These are phyloP conservation scores for Petrocephalus schoutedeni DNA, from an alignment of 2,797 vertebrate genomes.

Conservation along the genomic window DNA sequence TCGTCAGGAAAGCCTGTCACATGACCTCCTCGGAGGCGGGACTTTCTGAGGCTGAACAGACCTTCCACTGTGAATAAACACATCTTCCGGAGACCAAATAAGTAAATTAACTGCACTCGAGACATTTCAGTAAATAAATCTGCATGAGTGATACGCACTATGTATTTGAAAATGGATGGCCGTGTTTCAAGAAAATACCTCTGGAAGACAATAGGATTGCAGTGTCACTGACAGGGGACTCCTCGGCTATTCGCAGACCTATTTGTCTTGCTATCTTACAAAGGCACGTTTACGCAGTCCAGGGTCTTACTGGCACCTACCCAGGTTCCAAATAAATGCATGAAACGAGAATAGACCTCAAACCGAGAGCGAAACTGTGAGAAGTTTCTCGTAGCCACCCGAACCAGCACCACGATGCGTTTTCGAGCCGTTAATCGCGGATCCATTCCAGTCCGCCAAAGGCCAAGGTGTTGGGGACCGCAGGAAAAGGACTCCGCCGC, in stretches of 20 bases:
- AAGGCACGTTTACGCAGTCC: neutral
- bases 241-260: neutral
- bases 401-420: neutral
- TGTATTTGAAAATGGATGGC: neutral
- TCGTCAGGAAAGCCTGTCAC: neutral
- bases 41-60: neutral
- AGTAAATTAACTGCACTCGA: neutral
- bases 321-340: neutral
- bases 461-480: neutral
- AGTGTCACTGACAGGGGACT: neutral
- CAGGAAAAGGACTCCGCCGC: neutral
- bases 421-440: neutral
- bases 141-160: neutral
- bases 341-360: neutral
- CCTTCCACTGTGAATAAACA: neutral
- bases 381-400: neutral
- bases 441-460: neutral
- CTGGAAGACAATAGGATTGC: neutral
- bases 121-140: neutral
- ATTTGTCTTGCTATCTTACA: neutral
- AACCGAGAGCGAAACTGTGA: neutral
- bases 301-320: neutral
- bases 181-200: neutral
- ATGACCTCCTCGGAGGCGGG: neutral
- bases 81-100: neutral